These are phyloP conservation scores for Panzeria rudis DNA, from an alignment of 2,888 invertebrate species.

Conservation along the genomic window DNA sequence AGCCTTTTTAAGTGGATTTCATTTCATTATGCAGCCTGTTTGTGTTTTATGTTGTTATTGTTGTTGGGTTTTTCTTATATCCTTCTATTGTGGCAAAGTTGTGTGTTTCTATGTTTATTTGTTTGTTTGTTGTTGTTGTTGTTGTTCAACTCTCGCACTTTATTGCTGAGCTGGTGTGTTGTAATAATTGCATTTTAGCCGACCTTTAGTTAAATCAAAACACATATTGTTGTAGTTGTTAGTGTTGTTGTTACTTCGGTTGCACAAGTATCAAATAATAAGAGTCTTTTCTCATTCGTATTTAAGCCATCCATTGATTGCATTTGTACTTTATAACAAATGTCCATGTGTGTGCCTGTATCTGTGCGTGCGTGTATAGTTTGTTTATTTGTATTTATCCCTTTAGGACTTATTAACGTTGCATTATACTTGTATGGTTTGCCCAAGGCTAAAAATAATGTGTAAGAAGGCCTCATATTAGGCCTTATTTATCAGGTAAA, in stretches of 20 bases:
- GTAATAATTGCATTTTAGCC: conserved; percentile 68
- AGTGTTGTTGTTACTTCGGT: background rate
- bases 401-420: conserved; percentile 67
- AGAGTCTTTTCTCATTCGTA: conserved; percentile 41
- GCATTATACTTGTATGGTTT: conserved; percentile 18
- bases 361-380: background rate
- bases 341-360: background rate
- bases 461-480: too few relatives aligned
- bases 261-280: conserved; percentile 46
- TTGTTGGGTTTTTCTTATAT: conserved; percentile 12
- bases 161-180: conserved; percentile 33
- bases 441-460: background rate
- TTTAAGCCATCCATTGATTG: conserved; percentile 51
- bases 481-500: background rate
- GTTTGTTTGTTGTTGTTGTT: conserved; percentile 6
- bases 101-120: conserved; percentile 22
- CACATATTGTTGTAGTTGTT: conserved; percentile 43
- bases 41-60: conserved; percentile 12
- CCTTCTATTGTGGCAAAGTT: conserved; percentile 42
- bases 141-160: conserved; percentile 43
- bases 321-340: conserved; percentile 28
- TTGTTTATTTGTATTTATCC: conserved; percentile 54
- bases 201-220: conserved; percentile 66
- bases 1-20: conserved; percentile 61
- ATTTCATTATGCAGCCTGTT: conserved; percentile 41